phyloP scores from a whole-genome alignment of 2,797 vertebrate species.

The Alfaro cultratus region DNA sequence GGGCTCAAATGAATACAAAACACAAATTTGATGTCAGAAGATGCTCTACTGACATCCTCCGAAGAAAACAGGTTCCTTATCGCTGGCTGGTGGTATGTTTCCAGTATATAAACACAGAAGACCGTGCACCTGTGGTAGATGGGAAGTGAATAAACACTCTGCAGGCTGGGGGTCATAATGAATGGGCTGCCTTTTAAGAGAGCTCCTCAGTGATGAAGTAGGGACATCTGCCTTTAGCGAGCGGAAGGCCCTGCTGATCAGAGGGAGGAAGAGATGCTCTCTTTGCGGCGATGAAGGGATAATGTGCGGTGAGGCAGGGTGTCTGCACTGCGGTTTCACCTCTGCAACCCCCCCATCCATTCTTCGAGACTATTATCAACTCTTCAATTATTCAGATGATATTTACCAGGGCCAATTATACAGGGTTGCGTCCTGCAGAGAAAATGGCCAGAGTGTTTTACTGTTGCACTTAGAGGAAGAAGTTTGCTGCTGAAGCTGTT shows the following conservation, averaged over 20 bases:
- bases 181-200: conserved; percentile 75
- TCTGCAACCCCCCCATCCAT: conserved; percentile 78
- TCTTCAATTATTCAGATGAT: conserved; percentile 86
- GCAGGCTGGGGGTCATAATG: conserved; percentile 66
- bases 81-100: conserved; percentile 35
- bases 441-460: conserved; percentile 78
- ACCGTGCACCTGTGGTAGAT: conserved; percentile 65
- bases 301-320: conserved; percentile 75
- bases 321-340: conserved; percentile 83
- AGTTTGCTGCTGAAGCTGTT: conserved; percentile 64
- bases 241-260: conserved; percentile 36
- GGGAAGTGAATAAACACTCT: conserved; percentile 72
- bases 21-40: background rate
- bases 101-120: conserved; percentile 35
- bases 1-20: background rate
- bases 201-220: conserved; percentile 75
- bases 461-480: conserved; percentile 68
- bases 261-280: conserved; percentile 41
- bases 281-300: conserved; percentile 61
- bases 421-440: conserved; percentile 74
- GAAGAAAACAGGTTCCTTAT: conserved; percentile 9
- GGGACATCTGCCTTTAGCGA: conserved; percentile 67
- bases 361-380: conserved; percentile 80
- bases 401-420: conserved; percentile 84
- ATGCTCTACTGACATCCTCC: conserved; percentile 27